Evolutionary conservation across 2,888 invertebrate genomes (phyloP).

Genomic region (Dasysyrphus albostriatus): DNA sequence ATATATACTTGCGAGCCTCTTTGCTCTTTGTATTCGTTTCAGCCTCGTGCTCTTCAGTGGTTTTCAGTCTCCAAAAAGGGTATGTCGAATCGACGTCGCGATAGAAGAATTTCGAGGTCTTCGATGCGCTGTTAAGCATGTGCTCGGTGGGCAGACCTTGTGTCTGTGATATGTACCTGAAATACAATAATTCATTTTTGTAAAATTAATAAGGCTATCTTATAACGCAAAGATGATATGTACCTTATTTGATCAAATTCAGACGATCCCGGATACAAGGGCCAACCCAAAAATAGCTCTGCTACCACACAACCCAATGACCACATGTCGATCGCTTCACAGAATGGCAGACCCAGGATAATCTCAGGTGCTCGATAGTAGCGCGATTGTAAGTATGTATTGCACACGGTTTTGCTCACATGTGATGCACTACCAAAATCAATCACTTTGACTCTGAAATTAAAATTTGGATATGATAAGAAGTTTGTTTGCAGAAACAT

Average conservation of each 20-base stretch:
- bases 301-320: constrained; percentile 99
- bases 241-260: constrained; percentile 99
- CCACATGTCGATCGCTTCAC: constrained; percentile 99
- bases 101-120: constrained; percentile 99
- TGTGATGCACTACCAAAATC: constrained; percentile 99
- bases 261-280: constrained; percentile 98
- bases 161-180: constrained; percentile 95
- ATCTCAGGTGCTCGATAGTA: constrained; percentile 99
- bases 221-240: neutral
- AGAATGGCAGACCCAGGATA: constrained; percentile 98
- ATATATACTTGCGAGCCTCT: constrained; percentile 99
- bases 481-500: neutral
- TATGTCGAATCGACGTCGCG: constrained; percentile 96
- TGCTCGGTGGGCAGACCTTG: constrained; percentile 99
- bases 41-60: constrained; percentile 98
- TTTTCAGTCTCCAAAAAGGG: constrained; percentile 94
- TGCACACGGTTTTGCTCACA: constrained; percentile 99
- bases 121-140: constrained; percentile 98
- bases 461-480: neutral
- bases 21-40: constrained; percentile 99
- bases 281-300: constrained; percentile 99
- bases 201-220: neutral
- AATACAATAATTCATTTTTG: neutral
- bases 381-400: constrained; percentile 99
- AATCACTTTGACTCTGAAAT: constrained; percentile 96